phyloP scores from a whole-genome alignment of 2,888 invertebrate genomes.

The Fragum whitleyi region DNA sequence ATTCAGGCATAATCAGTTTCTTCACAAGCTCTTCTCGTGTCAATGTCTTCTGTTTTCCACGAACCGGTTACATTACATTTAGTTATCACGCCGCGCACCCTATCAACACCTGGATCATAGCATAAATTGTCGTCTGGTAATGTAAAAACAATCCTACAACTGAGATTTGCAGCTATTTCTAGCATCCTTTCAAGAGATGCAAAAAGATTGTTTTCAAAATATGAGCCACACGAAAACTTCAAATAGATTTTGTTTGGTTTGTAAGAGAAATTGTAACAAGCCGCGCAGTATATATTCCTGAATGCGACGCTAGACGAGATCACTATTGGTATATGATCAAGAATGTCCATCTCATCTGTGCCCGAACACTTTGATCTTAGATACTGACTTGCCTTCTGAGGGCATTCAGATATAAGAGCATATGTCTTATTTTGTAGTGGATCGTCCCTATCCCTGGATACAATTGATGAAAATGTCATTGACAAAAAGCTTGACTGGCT shows the following conservation, averaged over 20 bases:
- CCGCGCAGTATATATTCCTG: slow-evolving; percentile 2
- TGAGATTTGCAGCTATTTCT: background rate
- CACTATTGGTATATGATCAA: background rate
- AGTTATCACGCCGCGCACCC: background rate
- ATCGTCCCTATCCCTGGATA: too few relatives aligned
- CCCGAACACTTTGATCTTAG: background rate
- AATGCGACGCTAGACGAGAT: background rate
- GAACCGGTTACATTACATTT: slow-evolving; percentile 9
- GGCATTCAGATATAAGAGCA: background rate
- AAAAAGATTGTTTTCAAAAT: background rate
- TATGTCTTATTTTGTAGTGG: background rate
- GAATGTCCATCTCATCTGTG: background rate
- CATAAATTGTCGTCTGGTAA: background rate
- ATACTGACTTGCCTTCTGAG: background rate
- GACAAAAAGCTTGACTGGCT: background rate
- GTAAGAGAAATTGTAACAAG: background rate
- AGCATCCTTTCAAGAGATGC: background rate
- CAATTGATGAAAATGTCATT: background rate
- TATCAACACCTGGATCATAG: background rate
- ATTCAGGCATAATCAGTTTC: background rate
- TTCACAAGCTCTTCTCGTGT: slow-evolving; percentile 7
- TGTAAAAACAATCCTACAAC: background rate
- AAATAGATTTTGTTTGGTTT: background rate
- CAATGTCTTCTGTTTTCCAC: background rate
- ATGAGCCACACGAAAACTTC: background rate